A percentile compares a stretch with the other conserved stretches of the same genome.
Evolutionary conservation across 1,140 invertebrate species (phyloP).

Genomic region (Oppia nitens): DNA sequence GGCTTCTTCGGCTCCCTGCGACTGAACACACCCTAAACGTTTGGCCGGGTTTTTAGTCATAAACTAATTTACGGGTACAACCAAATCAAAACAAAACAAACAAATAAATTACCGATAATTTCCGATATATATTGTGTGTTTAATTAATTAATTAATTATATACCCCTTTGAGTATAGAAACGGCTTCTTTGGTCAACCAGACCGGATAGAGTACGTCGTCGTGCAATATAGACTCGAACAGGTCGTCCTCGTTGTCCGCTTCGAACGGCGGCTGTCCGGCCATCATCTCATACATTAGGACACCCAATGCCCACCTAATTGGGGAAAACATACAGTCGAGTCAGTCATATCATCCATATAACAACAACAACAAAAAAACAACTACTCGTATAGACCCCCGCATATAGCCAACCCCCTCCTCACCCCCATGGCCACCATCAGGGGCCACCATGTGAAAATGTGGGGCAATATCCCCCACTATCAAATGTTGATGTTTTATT

Average conservation of each 20-base stretch:
- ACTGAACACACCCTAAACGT: slow-evolving; percentile 68
- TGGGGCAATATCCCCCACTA: too few relatives aligned
- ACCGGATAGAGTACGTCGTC: slow-evolving; percentile 97
- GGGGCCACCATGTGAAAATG: too few relatives aligned
- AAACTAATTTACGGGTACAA: slow-evolving; percentile 40
- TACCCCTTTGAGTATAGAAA: slow-evolving; percentile 84
- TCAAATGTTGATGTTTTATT: too few relatives aligned
- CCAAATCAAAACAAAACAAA: not conserved
- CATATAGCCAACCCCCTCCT: too few relatives aligned
- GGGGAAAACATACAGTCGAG: not conserved
- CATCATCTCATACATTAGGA: slow-evolving; percentile 99
- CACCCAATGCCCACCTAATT: slow-evolving; percentile 70
- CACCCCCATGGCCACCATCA: too few relatives aligned
- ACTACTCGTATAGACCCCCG: too few relatives aligned
- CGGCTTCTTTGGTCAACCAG: slow-evolving; percentile 89
- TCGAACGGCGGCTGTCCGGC: slow-evolving; percentile 95
- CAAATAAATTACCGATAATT: not conserved
- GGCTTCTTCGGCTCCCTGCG: slow-evolving; percentile 58
- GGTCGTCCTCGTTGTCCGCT: slow-evolving; percentile 96
- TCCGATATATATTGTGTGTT: too few relatives aligned
- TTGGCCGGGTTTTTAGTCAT: slow-evolving; percentile 95
- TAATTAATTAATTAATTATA: slow-evolving; percentile 18
- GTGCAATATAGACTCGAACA: slow-evolving; percentile 95
- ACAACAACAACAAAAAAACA: too few relatives aligned
- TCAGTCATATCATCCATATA: too few relatives aligned